phyloP scores from a whole-genome alignment of 2,888 invertebrate species.

The Zele albiditarsus region DNA sequence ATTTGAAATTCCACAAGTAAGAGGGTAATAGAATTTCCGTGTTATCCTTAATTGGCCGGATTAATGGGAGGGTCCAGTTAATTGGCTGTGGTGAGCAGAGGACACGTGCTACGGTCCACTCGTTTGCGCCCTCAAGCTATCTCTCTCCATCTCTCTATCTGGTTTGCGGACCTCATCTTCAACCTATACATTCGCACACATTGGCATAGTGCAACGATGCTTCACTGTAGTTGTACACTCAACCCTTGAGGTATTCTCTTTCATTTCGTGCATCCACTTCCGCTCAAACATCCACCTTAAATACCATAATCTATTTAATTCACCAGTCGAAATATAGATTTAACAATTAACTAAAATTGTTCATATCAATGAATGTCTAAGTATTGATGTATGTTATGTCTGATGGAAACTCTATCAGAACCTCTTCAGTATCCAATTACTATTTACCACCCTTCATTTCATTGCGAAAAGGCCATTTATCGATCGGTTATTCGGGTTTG shows the following conservation, averaged over 20 bases:
- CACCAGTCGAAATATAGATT: background rate
- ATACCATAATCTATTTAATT: slow-evolving; percentile 12
- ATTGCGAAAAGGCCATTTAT: slow-evolving; percentile 6
- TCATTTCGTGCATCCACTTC: slow-evolving; percentile 17
- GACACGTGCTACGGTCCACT: slow-evolving; percentile 50
- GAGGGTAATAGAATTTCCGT: slow-evolving; percentile 53
- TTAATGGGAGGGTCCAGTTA: slow-evolving; percentile 67
- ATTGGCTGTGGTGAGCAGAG: slow-evolving; percentile 66
- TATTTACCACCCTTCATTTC: slow-evolving; percentile 27
- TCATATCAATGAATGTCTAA: background rate
- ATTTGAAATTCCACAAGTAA: slow-evolving; percentile 47
- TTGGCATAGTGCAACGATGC: background rate
- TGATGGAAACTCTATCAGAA: background rate
- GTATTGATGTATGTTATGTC: background rate
- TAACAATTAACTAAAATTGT: background rate
- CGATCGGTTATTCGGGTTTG: slow-evolving; percentile 18
- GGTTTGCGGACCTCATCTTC: slow-evolving; percentile 37
- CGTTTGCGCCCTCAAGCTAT: slow-evolving; percentile 27
- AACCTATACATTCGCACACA: background rate
- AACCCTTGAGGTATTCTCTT: slow-evolving; percentile 24
- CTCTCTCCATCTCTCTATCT: slow-evolving; percentile 5
- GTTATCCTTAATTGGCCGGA: slow-evolving; percentile 58
- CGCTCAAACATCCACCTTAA: background rate
- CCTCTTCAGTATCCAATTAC: slow-evolving; percentile 25
- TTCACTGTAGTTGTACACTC: slow-evolving; percentile 29